These are phyloP conservation scores for human DNA, from an alignment of 2,113 vertebrate species.

Conservation along the genomic window GRCh38 chr3:43911001-43911500, in stretches of 20 bases:
- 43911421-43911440: constrained; percentile 77
- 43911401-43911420: constrained; percentile 73
- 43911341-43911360: constrained; percentile 72
- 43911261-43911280: constrained; percentile 71
- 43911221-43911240: background rate
- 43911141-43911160: background rate
- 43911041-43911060: background rate
- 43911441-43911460: constrained; percentile 77
- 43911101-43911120: background rate
- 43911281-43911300: constrained; percentile 74
- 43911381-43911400: constrained; percentile 65
- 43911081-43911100: background rate
- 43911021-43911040: background rate
- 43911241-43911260: constrained; percentile 1
- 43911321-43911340: constrained; percentile 74
- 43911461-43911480: constrained; percentile 69
- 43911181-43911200: background rate
- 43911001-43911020: background rate
- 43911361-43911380: constrained; percentile 74
- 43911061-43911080: background rate
- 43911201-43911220: constrained; percentile 1
- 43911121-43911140: background rate
- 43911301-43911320: constrained; percentile 72
- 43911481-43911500: constrained; percentile 8
- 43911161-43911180: background rate